These are phyloP conservation scores for Cryptoleucopteryx plumbea DNA, from an alignment of 2,113 vertebrate species.

Conservation along the genomic window DNA sequence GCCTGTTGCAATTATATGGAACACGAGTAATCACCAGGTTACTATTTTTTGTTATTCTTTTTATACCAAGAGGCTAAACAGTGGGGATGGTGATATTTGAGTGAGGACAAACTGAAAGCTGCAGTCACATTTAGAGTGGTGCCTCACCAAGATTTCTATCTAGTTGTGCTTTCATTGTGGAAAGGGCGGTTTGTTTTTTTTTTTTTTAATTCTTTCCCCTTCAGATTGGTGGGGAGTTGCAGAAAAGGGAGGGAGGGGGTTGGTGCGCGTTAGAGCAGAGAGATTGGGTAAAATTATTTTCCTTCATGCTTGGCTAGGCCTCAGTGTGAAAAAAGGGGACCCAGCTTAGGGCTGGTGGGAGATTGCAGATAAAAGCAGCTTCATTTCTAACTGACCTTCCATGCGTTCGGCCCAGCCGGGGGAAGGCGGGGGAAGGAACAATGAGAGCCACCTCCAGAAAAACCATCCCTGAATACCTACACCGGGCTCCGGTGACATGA, in stretches of 20 bases:
- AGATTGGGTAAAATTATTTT: conserved; percentile 83
- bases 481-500: neutral
- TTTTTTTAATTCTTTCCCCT: conserved; percentile 16
- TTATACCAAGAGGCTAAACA: neutral
- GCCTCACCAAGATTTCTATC: conserved; percentile 47
- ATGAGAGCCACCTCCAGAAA: conserved; percentile 56
- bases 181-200: neutral
- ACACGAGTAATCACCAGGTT: conserved; percentile 34
- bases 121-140: conserved; percentile 10
- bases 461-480: neutral
- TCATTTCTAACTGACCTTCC: conserved; percentile 78
- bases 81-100: neutral
- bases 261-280: conserved; percentile 74
- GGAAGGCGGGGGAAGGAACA: conserved; percentile 47
- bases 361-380: conserved; percentile 79
- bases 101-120: neutral
- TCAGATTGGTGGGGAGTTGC: conserved; percentile 16
- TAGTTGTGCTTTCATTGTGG: conserved; percentile 43
- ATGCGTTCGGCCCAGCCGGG: neutral
- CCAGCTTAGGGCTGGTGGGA: conserved; percentile 75
- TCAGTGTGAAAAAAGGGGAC: conserved; percentile 67
- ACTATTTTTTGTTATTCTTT: neutral
- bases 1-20: conserved; percentile 69
- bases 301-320: conserved; percentile 79
- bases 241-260: conserved; percentile 9